Percentiles rank a stretch among this genome's conserved stretches.
These are phyloP conservation scores for Silurus asotus DNA, from an alignment of 2,113 vertebrate species.

Conservation along the genomic window DNA sequence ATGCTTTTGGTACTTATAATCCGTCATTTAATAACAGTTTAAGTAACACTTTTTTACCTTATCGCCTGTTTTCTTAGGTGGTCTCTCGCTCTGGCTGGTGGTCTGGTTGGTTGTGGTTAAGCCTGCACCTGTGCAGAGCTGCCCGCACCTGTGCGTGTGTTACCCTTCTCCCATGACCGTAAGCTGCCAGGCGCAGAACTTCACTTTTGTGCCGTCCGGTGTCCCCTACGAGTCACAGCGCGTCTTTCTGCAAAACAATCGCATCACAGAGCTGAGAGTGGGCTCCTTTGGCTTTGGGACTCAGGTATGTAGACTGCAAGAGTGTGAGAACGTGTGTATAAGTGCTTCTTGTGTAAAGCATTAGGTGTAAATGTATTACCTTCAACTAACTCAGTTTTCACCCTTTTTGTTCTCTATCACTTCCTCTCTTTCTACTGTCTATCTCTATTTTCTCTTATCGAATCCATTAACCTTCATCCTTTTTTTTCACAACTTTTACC, in stretches of 20 bases:
- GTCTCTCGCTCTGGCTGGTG: constrained; percentile 79
- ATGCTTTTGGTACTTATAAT: neutral
- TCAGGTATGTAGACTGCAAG: constrained; percentile 65
- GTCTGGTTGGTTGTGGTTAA: constrained; percentile 81
- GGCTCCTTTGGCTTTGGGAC: constrained; percentile 93
- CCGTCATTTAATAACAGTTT: neutral
- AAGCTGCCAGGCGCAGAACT: constrained; percentile 98
- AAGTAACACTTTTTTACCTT: neutral
- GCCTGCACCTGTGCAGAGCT: constrained; percentile 76
- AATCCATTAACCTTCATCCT: neutral
- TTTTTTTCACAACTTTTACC: neutral
- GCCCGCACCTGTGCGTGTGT: constrained; percentile 91
- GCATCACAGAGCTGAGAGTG: constrained; percentile 88
- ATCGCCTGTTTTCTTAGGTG: constrained; percentile 65
- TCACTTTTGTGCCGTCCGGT: constrained; percentile 85
- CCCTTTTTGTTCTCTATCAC: neutral
- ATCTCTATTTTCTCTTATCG: neutral
- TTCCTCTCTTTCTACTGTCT: neutral
- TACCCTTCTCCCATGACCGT: constrained; percentile 94
- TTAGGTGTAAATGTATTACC: neutral
- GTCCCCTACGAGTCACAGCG: constrained; percentile 89
- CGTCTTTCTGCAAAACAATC: constrained; percentile 97
- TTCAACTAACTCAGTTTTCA: neutral
- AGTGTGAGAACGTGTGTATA: neutral
- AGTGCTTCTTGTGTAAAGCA: neutral